Conservation (phyloP, 2,888 invertebrate genomes). For the Drosophila lutescens region DNA sequence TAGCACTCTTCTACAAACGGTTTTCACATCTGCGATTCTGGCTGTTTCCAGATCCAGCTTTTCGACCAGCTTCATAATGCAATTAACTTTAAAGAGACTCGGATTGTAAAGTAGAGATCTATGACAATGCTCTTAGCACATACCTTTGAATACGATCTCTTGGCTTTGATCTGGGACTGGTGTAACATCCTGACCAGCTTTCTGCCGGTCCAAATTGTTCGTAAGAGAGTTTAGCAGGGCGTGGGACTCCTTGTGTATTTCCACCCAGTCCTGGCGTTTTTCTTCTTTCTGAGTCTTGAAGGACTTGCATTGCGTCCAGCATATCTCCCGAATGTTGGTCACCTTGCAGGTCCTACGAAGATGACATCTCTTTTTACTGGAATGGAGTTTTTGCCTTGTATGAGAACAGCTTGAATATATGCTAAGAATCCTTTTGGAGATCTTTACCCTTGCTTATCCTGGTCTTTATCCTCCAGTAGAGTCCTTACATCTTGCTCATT, state of each 20-base stretch:
- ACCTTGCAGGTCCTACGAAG: slow-evolving; percentile 26
- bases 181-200: neutral
- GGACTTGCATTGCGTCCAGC: slow-evolving; percentile 43
- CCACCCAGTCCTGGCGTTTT: neutral
- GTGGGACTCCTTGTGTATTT: neutral
- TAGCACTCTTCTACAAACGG: slow-evolving; percentile 27
- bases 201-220: neutral
- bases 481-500: slow-evolving; percentile 19
- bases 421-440: neutral
- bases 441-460: neutral
- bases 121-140: too few species aligned
- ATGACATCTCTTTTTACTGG: neutral
- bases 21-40: slow-evolving; percentile 25
- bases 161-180: neutral
- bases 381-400: neutral
- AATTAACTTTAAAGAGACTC: slow-evolving; percentile 23
- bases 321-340: slow-evolving; percentile 25
- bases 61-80: slow-evolving; percentile 32
- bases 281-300: neutral
- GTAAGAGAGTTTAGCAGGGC: neutral
- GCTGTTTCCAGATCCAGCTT: slow-evolving; percentile 7
- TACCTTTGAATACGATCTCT: slow-evolving; percentile 6
- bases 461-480: slow-evolving; percentile 10
- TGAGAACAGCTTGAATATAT: neutral
- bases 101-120: neutral